Evolutionary conservation across 2,113 vertebrate genomes (phyloP).

Genomic region (Oryzias javanicus): DNA sequence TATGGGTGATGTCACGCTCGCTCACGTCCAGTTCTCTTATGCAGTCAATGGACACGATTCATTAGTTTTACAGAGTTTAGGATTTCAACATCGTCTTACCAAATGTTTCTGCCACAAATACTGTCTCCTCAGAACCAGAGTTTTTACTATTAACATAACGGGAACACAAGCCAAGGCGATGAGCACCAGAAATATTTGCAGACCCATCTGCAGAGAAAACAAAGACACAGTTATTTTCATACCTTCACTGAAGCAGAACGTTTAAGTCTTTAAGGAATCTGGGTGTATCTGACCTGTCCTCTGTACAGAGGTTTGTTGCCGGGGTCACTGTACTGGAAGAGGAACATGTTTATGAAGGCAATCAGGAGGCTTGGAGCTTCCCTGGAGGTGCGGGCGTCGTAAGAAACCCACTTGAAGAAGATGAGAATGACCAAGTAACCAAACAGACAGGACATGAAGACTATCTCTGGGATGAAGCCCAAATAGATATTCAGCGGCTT

Average conservation of each 20-base stretch:
- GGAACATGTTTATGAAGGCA: slow-evolving; percentile 98
- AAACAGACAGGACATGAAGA: slow-evolving; percentile 92
- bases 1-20: too few species aligned
- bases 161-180: slow-evolving; percentile 90
- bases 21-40: too few species aligned
- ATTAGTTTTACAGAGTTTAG: background rate
- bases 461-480: slow-evolving; percentile 93
- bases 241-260: background rate
- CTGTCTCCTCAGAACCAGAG: slow-evolving; percentile 86
- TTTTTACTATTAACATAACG: slow-evolving; percentile 93
- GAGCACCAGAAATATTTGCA: slow-evolving; percentile 89
- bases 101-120: slow-evolving; percentile 86
- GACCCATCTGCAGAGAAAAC: slow-evolving; percentile 73
- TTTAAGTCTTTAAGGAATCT: background rate
- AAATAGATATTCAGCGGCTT: slow-evolving; percentile 95
- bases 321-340: slow-evolving; percentile 88
- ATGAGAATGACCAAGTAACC: slow-evolving; percentile 93
- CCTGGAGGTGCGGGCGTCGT: slow-evolving; percentile 80
- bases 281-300: slow-evolving; percentile 83
- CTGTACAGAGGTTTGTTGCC: slow-evolving; percentile 83
- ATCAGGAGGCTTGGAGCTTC: slow-evolving; percentile 94
- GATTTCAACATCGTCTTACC: slow-evolving; percentile 74
- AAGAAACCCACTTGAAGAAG: slow-evolving; percentile 93
- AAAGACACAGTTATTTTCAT: background rate
- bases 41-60: background rate